Evolutionary conservation across 2,888 invertebrate species (phyloP), one percentile per base, ranked within the genome.

Genomic region (Ormyrus thymus): DNA sequence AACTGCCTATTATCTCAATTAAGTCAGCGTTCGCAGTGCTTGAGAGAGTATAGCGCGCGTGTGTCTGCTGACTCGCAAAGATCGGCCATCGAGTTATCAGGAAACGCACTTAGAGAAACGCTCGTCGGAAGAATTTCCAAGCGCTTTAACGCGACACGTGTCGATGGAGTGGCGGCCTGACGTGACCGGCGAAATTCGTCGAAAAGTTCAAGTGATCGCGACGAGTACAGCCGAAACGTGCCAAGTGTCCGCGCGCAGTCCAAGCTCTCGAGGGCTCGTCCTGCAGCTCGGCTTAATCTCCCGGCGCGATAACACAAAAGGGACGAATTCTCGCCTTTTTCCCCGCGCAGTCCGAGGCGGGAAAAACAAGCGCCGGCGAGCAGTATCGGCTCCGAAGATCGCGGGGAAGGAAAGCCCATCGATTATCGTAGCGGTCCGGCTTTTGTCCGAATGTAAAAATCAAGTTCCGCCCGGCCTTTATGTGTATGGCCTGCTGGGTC

Each of bases 371-470:
- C 13, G 50, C 10, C 10, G 45, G 9, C 7, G 15, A 13, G 10
- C 29, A 46, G 10, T 58, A 61, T 51, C 59, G 0, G 9, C 1
- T 10, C 65, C 11, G 10, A 11, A 8, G 70, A 71, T 76, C 77
- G 46, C 59, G 10, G 43, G 48, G 45, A 51, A 45, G 51, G 53
- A 65, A 51, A 66, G 58, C 65, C 59, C 77, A 77, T 77, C 77
- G 71, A 77, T 77, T 65, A 71, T 71, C 71, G 58, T 77, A 77
- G 71, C 77, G 77, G 75, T 68, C 46, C 10, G 55, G 46, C 55
- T 58, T 76, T 77, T 71, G 77, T 71, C 55, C 58, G 48, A 73
- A 73, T 73, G 65, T 73, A 73, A 73, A 73, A 73, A 58, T 59
- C 56, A 69, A 15, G 46, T 13, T 45, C 11, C 45, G 29, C 29